Evolutionary conservation across 2,113 vertebrate genomes (phyloP), one percentile per base, ranked within the genome.

Genomic region (Emydura subglobosa): DNA sequence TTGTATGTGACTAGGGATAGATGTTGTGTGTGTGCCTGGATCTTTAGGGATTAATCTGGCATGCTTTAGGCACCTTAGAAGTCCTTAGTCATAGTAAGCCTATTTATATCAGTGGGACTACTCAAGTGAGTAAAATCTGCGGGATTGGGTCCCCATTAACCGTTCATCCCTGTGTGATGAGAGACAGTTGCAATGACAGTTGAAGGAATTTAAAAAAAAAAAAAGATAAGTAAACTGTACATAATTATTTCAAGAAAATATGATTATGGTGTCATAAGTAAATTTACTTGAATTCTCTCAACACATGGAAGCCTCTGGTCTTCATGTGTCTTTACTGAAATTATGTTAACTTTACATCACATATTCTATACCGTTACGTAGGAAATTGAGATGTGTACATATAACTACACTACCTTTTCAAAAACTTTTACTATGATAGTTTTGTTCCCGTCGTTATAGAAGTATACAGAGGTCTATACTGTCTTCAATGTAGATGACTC

Each of bases 181-280:
- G 84, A 80, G 82, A 87, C 85, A 7, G 39, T 17, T 10, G 39
- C 90, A 85, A 68, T 42, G 14, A 87, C 44, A 87, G 76, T 72
- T 89, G 72, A 85, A 87, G 89, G 85, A 91, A 90, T 96, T 90
- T 80, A 59, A 87, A 94, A 78, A 82, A 59, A 87, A 78, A 82
- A 97, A 96, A 96, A 95, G 86, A 74, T 95, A 95, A 90, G 78
- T 96, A 95, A 94, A 92, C 87, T 92, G 29, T 55, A 93, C 90
- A 54, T 95, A 95, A 94, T 94, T 59, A 79, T 95, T 94, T 96
- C 84, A 93, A 93, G 74, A 65, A 91, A 91, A 53, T 82, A 39
- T 54, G 12, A 93, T 92, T 93, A 78, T 79, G 5, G 39, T 89
- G 31, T 92, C 85, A 93, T 44, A 13, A 82, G 54, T 72, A 7